These are phyloP conservation scores for Lasioglossum pauxillum DNA, from an alignment of 2,888 invertebrate genomes.

Conservation along the genomic window DNA sequence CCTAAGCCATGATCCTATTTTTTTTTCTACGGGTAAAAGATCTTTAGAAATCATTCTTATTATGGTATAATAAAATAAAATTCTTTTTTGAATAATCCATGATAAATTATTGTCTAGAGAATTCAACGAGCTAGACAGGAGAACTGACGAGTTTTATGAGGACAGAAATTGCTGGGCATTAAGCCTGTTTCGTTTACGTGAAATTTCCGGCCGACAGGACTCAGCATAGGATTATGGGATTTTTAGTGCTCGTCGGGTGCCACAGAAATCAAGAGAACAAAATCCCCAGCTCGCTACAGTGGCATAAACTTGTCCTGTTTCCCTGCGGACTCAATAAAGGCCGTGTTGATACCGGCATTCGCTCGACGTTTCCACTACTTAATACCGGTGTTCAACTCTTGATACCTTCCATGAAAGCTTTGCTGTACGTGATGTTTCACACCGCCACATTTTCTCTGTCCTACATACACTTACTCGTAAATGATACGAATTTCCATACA, in stretches of 20 bases:
- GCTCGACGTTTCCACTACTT: conserved; percentile 24
- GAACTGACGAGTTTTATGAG: no score
- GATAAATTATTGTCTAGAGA: not conserved
- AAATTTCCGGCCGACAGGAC: not conserved
- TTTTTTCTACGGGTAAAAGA: not conserved
- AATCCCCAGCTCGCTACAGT: not conserved
- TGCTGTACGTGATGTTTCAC: not conserved
- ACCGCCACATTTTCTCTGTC: not conserved
- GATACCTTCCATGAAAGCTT: not conserved
- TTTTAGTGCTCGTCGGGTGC: not conserved
- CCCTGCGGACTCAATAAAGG: not conserved
- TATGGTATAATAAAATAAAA: not conserved
- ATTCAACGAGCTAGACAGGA: no score
- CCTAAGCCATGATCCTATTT: not conserved
- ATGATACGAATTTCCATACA: not conserved
- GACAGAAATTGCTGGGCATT: not conserved
- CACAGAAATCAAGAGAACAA: not conserved
- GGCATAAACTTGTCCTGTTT: conserved; percentile 13
- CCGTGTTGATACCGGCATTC: conserved; percentile 21
- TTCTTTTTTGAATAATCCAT: not conserved
- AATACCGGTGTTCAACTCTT: conserved; percentile 46
- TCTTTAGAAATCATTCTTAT: not conserved
- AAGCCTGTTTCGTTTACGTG: not conserved
- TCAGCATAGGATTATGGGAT: not conserved
- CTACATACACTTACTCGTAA: not conserved